Evolutionary conservation across 1,140 invertebrate species (phyloP).

Genomic region (Littorina saxatilis): DNA sequence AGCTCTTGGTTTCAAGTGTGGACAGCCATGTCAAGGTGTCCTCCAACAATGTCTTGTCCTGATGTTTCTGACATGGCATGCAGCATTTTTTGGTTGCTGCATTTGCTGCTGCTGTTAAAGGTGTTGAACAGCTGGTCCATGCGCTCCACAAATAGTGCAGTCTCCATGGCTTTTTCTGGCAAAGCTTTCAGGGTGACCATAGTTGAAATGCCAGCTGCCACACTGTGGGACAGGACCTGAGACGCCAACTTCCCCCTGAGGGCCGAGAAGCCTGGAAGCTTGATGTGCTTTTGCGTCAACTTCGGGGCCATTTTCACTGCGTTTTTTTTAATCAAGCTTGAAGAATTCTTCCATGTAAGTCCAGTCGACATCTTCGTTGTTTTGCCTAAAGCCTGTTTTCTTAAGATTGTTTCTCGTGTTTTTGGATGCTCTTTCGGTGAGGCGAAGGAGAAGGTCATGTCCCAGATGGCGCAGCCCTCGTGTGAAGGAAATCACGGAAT

Average conservation of each 20-base stretch:
- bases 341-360: background rate
- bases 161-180: background rate
- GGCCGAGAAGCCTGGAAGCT: background rate
- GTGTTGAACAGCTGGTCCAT: conserved; percentile 10
- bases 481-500: no score
- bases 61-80: conserved; percentile 1
- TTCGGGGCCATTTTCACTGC: conserved; percentile 6
- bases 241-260: background rate
- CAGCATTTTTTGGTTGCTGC: conserved; percentile 1
- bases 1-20: background rate
- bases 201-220: conserved; percentile 16
- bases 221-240: conserved; percentile 16
- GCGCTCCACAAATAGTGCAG: background rate
- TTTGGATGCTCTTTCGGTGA: no score
- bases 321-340: background rate
- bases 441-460: no score
- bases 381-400: background rate
- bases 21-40: background rate
- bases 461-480: no score
- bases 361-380: background rate
- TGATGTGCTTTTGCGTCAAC: background rate
- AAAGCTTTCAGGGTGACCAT: background rate
- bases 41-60: background rate
- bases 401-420: background rate
- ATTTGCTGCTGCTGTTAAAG: conserved; percentile 7